These are phyloP conservation scores for Polypedilum vanderplanki DNA, from an alignment of 1,140 invertebrate species.

Conservation along the genomic window DNA sequence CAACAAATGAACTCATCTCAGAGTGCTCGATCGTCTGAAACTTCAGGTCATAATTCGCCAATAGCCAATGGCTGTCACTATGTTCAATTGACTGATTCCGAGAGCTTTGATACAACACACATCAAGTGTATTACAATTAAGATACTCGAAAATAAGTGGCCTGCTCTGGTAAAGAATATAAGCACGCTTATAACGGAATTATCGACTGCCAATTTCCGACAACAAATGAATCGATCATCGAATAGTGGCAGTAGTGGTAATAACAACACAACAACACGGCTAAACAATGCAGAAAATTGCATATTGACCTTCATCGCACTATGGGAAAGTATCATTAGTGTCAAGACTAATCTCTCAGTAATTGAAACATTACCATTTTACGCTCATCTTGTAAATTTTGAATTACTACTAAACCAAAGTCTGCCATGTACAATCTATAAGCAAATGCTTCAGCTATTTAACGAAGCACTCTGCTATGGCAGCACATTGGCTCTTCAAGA, in stretches of 20 bases:
- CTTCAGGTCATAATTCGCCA: slow-evolving; percentile 22
- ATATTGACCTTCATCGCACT: slow-evolving; percentile 74
- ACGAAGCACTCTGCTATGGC: slow-evolving; percentile 83
- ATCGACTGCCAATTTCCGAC: not conserved
- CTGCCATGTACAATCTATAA: slow-evolving; percentile 74
- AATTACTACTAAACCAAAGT: slow-evolving; percentile 61
- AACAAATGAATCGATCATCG: not conserved
- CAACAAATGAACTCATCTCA: not conserved
- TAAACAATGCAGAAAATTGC: slow-evolving; percentile 55
- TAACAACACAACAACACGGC: slow-evolving; percentile 44
- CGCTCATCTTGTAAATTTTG: slow-evolving; percentile 71
- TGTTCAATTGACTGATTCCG: slow-evolving; percentile 63
- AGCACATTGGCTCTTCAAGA: slow-evolving; percentile 81
- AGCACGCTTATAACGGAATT: slow-evolving; percentile 49
- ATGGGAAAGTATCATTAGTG: slow-evolving; percentile 86
- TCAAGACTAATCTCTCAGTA: slow-evolving; percentile 80
- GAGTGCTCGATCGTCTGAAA: not conserved
- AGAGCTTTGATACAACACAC: slow-evolving; percentile 70
- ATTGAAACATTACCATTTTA: slow-evolving; percentile 85
- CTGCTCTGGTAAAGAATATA: slow-evolving; percentile 60
- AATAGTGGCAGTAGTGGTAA: not conserved
- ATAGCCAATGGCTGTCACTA: slow-evolving; percentile 52
- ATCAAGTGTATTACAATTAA: slow-evolving; percentile 79
- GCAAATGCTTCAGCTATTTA: slow-evolving; percentile 73
- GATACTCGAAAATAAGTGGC: slow-evolving; percentile 75